phyloP scores from a whole-genome alignment of 2,797 vertebrate species.

The Pipistrellus nathusii region DNA sequence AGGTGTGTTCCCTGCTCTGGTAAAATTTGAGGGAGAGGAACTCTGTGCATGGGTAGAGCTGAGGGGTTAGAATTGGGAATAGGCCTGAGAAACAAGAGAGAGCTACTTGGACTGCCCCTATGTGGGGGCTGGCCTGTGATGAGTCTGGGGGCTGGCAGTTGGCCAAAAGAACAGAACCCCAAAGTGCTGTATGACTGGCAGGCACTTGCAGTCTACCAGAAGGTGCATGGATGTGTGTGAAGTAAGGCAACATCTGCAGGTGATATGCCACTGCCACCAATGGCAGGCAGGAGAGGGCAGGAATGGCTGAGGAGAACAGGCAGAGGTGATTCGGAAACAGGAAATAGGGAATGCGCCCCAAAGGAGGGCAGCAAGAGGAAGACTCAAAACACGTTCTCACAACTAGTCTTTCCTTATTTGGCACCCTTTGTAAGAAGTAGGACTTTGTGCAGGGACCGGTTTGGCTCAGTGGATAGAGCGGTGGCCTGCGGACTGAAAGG shows the following conservation, averaged over 20 bases:
- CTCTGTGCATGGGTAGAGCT: neutral
- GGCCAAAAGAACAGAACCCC: neutral
- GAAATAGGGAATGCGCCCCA: neutral
- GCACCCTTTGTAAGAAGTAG: neutral
- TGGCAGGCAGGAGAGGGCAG: neutral
- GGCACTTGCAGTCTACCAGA: neutral
- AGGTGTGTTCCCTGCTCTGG: neutral
- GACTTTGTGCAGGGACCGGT: no score
- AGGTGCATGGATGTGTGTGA: neutral
- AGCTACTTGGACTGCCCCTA: neutral
- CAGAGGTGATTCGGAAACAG: neutral
- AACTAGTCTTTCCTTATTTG: conserved; percentile 7
- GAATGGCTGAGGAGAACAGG: neutral
- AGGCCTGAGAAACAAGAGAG: neutral
- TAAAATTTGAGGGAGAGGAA: conserved; percentile 15
- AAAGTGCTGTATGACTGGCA: neutral
- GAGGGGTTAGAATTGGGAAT: neutral
- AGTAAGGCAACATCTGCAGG: neutral
- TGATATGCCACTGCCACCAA: neutral
- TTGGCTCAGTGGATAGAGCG: no score
- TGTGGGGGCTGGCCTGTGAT: neutral
- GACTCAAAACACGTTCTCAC: neutral
- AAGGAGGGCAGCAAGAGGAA: neutral
- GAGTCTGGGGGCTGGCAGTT: neutral
- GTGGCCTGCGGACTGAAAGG: no score